Conservation (phyloP, 2,888 invertebrate species). For the Pristionchus japonicus region DNA sequence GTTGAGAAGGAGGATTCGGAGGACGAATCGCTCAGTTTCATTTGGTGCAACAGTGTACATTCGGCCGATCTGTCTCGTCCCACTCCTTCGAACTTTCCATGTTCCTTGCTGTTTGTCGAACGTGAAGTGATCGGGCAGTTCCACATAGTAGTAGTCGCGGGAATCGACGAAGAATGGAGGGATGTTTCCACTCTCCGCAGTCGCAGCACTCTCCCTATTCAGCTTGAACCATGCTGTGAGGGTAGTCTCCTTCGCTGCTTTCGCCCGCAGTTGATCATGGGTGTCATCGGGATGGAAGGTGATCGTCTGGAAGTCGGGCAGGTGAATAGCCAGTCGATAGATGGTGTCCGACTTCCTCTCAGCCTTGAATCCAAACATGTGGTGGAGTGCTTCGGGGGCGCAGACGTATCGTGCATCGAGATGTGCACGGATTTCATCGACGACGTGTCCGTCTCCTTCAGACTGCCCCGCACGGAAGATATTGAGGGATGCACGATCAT, state of each 20-base stretch:
- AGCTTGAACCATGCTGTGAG: conserved; percentile 65
- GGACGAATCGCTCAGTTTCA: conserved; percentile 48
- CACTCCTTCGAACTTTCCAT: conserved; percentile 32
- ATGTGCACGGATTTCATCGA: conserved; percentile 50
- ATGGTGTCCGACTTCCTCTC: conserved; percentile 20
- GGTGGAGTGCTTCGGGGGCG: conserved; percentile 54
- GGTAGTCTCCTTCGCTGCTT: conserved; percentile 51
- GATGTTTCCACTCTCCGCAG: not conserved
- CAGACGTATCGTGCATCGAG: conserved; percentile 54
- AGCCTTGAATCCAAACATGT: conserved; percentile 18
- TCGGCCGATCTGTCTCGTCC: conserved; percentile 39
- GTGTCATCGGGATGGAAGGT: not conserved
- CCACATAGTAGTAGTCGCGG: not conserved
- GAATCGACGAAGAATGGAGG: not conserved
- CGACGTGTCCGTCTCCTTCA: not conserved
- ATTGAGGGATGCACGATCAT: conserved; percentile 46
- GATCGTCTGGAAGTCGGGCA: not conserved
- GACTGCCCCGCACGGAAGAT: not conserved
- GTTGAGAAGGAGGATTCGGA: conserved; percentile 47
- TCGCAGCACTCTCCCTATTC: conserved; percentile 49
- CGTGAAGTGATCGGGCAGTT: conserved; percentile 34
- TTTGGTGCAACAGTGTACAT: conserved; percentile 49
- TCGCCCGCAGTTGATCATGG: not conserved
- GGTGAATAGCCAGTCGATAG: conserved; percentile 22
- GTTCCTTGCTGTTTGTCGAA: not conserved